Evolutionary conservation across 2,113 vertebrate genomes (phyloP).

Genomic region (Anolis sagrei): DNA sequence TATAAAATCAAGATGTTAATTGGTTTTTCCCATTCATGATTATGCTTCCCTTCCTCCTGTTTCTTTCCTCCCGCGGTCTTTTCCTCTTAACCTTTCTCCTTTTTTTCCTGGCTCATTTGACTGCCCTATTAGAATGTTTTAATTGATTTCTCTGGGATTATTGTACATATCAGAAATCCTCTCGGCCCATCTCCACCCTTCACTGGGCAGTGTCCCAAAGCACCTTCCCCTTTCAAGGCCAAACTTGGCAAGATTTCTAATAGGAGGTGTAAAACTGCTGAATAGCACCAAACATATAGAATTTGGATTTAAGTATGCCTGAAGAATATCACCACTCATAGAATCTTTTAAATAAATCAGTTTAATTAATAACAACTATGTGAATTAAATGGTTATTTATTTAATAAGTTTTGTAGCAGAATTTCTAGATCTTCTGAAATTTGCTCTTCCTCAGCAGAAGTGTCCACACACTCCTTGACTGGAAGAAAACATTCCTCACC

Average conservation of each 20-base stretch:
- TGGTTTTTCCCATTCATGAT: neutral
- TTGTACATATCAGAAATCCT: neutral
- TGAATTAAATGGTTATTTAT: no score
- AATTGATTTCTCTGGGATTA: conserved; percentile 24
- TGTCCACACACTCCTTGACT: neutral
- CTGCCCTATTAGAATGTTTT: neutral
- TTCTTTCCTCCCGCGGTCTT: neutral
- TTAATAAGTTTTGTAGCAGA: no score
- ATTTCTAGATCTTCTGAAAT: no score
- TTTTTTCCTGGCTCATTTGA: conserved; percentile 12
- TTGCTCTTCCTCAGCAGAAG: no score
- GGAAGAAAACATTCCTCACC: neutral
- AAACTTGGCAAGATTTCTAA: conserved; percentile 40
- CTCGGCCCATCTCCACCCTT: neutral
- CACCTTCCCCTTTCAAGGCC: conserved; percentile 7
- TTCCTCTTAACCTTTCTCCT: neutral
- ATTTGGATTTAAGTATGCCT: no score
- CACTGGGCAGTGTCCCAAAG: conserved; percentile 37
- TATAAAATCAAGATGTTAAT: neutral
- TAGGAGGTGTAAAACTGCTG: conserved; percentile 46
- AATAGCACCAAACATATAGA: conserved; percentile 8
- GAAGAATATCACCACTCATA: no score
- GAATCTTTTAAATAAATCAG: no score
- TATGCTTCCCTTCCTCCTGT: neutral
- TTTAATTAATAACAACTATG: no score